Percentiles rank a stretch among this genome's conserved stretches.
Conservation (phyloP, 1,140 invertebrate species). For the Armadillidium nasatum region DNA sequence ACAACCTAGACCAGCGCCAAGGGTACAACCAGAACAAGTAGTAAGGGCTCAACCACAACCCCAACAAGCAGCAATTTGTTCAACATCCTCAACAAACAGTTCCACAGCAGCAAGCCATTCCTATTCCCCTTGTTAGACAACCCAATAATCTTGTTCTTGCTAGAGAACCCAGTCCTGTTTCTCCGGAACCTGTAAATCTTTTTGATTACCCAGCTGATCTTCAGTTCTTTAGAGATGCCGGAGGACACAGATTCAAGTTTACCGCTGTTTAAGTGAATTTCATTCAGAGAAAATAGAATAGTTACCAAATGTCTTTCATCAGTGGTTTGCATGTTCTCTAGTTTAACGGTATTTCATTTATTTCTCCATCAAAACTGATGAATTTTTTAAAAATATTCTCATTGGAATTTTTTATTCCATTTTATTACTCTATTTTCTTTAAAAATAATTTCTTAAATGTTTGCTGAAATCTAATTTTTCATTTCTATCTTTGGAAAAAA, state of each 20-base stretch:
- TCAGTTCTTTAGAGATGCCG: slow-evolving; percentile 31
- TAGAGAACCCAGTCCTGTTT: background rate
- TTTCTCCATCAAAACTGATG: too few relatives aligned
- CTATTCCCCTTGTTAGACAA: slow-evolving; percentile 1
- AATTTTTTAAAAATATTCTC: too few relatives aligned
- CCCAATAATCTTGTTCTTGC: background rate
- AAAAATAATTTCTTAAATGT: too few relatives aligned
- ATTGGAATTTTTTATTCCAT: too few relatives aligned
- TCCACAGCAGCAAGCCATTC: slow-evolving; percentile 23
- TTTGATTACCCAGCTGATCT: slow-evolving; percentile 42
- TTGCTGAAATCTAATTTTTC: too few relatives aligned
- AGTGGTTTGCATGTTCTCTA: too few relatives aligned
- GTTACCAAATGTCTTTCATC: too few relatives aligned
- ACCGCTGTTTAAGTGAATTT: slow-evolving; percentile 27
- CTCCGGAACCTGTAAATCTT: slow-evolving; percentile 26
- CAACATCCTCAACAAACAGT: slow-evolving; percentile 33
- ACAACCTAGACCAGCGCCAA: background rate
- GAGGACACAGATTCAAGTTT: slow-evolving; percentile 41
- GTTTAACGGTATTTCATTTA: too few relatives aligned
- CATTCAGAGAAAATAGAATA: background rate
- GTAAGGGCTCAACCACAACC: background rate
- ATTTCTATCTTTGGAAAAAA: too few relatives aligned
- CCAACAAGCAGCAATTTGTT: background rate
- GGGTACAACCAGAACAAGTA: background rate
- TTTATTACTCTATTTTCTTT: too few relatives aligned